These are phyloP conservation scores for Eurois occulta DNA, from an alignment of 2,888 invertebrate species.

Conservation along the genomic window DNA sequence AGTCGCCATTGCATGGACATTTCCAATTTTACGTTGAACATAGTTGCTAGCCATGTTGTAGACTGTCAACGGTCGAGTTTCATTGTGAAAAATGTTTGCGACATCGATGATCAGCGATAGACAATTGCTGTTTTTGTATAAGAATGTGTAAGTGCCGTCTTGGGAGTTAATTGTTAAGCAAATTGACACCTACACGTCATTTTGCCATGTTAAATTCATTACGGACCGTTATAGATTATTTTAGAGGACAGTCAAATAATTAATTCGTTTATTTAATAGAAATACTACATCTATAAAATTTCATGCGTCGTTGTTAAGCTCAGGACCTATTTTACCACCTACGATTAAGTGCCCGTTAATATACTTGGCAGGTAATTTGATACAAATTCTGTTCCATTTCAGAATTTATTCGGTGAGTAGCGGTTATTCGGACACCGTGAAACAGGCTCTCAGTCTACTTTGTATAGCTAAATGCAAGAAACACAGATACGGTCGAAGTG, in stretches of 20 bases:
- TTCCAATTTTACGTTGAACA: not conserved
- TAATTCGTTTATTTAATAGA: not conserved
- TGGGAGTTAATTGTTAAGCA: not conserved
- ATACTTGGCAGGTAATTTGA: no score
- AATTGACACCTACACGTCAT: not conserved
- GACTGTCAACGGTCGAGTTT: not conserved
- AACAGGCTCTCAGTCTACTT: no score
- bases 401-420: no score
- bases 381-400: no score
- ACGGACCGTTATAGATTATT: not conserved
- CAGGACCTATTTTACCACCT: no score
- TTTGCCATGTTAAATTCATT: not conserved
- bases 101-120: not conserved
- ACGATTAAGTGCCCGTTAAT: no score
- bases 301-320: no score
- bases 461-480: not conserved
- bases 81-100: not conserved
- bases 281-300: no score
- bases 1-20: not conserved
- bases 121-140: constrained; percentile 4
- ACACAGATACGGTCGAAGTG: not conserved
- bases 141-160: not conserved
- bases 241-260: not conserved
- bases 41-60: not conserved
- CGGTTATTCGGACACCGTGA: no score